Conservation (phyloP, 2,113 vertebrate species). For the Pelusios castaneus region DNA sequence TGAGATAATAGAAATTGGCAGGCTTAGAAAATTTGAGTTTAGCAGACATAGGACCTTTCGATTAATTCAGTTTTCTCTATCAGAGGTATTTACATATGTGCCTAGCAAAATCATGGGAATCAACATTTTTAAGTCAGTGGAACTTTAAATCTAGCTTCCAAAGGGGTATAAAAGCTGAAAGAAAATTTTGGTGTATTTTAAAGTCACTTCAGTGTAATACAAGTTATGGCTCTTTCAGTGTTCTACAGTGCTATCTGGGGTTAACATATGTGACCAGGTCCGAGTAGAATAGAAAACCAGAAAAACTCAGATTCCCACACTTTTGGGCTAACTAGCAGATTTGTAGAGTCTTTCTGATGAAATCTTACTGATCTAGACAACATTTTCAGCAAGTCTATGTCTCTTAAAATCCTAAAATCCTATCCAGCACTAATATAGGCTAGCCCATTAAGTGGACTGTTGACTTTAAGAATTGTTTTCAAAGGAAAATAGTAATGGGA, state of each 20-base stretch:
- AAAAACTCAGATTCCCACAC: background rate
- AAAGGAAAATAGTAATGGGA: slow-evolving; percentile 3
- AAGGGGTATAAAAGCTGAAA: background rate
- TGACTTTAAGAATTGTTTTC: background rate
- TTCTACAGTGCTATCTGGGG: background rate
- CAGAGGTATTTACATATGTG: too few relatives aligned
- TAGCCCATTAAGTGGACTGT: too few relatives aligned
- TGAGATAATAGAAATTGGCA: background rate
- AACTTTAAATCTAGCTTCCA: background rate
- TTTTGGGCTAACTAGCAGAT: background rate
- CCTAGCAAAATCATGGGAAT: too few relatives aligned
- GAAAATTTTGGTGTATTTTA: background rate
- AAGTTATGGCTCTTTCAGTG: background rate
- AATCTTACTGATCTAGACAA: too few relatives aligned
- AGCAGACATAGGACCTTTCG: background rate
- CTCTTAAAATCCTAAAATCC: too few relatives aligned
- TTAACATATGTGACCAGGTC: too few relatives aligned
- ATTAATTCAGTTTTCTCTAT: background rate
- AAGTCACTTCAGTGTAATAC: background rate
- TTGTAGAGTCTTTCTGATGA: too few relatives aligned
- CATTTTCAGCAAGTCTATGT: too few relatives aligned
- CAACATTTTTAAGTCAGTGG: background rate
- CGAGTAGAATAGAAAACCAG: background rate
- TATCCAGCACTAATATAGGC: too few relatives aligned
- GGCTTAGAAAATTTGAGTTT: background rate